phyloP scores from a whole-genome alignment of 2,888 invertebrate species.

The Diaphora mendica region DNA sequence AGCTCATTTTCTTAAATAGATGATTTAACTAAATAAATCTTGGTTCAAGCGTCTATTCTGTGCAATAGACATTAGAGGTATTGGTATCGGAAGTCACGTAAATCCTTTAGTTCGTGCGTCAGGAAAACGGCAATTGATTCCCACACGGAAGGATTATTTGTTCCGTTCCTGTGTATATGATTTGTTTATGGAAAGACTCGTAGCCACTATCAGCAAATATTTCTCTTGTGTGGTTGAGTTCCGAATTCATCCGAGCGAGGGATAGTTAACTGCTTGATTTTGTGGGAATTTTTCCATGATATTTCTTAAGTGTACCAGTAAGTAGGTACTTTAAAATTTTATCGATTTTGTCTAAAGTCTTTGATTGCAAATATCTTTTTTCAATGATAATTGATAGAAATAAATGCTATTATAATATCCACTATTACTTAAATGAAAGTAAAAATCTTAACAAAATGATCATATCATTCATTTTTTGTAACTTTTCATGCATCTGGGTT shows the following conservation, averaged over 20 bases:
- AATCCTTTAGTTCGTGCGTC: constrained; percentile 18
- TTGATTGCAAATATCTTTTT: neutral
- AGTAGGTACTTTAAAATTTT: neutral
- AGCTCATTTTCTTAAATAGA: neutral
- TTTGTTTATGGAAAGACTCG: constrained; percentile 16
- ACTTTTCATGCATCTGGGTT: no score
- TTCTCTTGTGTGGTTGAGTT: constrained; percentile 3
- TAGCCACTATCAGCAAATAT: constrained; percentile 8
- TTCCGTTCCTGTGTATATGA: constrained; percentile 14
- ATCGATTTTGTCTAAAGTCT: neutral
- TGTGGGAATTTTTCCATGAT: neutral
- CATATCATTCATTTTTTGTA: no score
- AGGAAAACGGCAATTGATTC: constrained; percentile 21
- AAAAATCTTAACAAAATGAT: no score
- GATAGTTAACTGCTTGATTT: constrained; percentile 1
- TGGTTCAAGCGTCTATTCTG: constrained; percentile 4
- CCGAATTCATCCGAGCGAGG: neutral
- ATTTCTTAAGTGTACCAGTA: neutral
- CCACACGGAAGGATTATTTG: constrained; percentile 18
- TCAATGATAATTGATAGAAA: neutral
- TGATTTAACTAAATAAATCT: neutral
- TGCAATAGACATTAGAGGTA: neutral
- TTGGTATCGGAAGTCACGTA: constrained; percentile 19
- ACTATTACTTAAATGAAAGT: neutral
- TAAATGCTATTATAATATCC: neutral